Base-by-base conservation (phyloP, 2,113 vertebrate genomes). In the Menura novaehollandiae region DNA sequence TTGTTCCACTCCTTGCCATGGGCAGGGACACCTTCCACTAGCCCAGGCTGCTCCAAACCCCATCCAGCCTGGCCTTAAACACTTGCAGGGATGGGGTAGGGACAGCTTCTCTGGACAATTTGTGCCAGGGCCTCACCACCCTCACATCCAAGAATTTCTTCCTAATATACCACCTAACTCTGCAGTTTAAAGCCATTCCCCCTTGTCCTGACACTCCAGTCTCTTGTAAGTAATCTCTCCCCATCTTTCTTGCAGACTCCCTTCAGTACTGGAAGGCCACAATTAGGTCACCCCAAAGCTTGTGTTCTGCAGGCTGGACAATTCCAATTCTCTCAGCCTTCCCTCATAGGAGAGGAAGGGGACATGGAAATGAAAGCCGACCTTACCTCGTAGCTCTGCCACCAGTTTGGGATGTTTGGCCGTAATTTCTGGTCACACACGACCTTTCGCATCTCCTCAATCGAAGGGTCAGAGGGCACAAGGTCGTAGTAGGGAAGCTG, bases 391-490 rank as follows among this genome's bases (percentile, higher is more conserved):
- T 99, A 99, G 97, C 99, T 99, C 96, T 99, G 99, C 99, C 99
- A 99, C 99, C 99, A 99, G 97, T 99, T 99, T 35, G 99, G 99
- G 96, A 99, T 99, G 47, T 99, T 99, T 13, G 99, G 99, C 89
- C 99, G 97, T 27, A 99, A 95, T 68, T 99, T 99, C 98, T 99
- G 99, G 89, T 99, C 99, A 86, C 99, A 99, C n/a, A 99, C 99
- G 2, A 99, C 99, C 98, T 99, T 99, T 95, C 99, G 98, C 99
- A 99, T 99, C 96, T 99, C 99, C 91, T 99, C 99, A 85, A 99
- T 99, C 12, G 99, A 99, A 30, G 99, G 99, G 95, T 99, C 99
- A 11, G 99, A 99, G 95, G 99, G 99, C 47, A 99, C 99, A 1
- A 99, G 98, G 97, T 99, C 99, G 1, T 99, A 99, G 97, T 99